These are phyloP conservation scores for Drosophila melanogaster DNA, from an alignment of 1,140 invertebrate species.

Conservation along the genomic window Release_6_plus_ISO1_MT NT_033777.3:30139001-30139500, in stretches of 20 bases:
- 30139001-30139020: conserved; percentile 13
- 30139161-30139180: conserved; percentile 1
- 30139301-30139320: conserved; percentile 64
- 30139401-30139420: conserved; percentile 18
- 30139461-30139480: background rate
- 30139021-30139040: background rate
- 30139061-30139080: background rate
- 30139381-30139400: conserved; percentile 51
- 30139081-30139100: conserved; percentile 19
- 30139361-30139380: conserved; percentile 16
- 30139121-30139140: conserved; percentile 42
- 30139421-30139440: background rate
- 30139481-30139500: no score
- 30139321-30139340: conserved; percentile 20
- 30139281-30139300: conserved; percentile 40
- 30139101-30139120: background rate
- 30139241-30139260: conserved; percentile 46
- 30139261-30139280: conserved; percentile 51
- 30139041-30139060: conserved; percentile 11
- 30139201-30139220: conserved; percentile 11
- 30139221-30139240: conserved; percentile 34
- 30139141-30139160: conserved; percentile 5
- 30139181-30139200: conserved; percentile 1
- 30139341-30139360: conserved; percentile 8
- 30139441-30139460: background rate